Evolutionary conservation across 2,113 vertebrate species (phyloP).

Genomic region (Petrocephalus zakoni): DNA sequence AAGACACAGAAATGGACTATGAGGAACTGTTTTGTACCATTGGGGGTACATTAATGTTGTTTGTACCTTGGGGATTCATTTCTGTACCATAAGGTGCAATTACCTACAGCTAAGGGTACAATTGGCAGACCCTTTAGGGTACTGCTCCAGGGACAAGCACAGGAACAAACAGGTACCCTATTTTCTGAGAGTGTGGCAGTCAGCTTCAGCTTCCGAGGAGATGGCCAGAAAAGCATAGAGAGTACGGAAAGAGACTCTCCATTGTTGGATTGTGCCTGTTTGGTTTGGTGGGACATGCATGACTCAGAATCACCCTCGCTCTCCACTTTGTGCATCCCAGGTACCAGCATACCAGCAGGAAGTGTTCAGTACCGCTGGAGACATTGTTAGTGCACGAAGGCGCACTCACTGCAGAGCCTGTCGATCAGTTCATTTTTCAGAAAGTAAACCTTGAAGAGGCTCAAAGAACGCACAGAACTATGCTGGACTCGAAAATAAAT

Average conservation of each 20-base stretch:
- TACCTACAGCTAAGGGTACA: too few species aligned
- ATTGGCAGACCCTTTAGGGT: too few species aligned
- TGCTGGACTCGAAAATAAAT: not conserved
- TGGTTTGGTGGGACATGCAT: not conserved
- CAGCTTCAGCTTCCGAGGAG: not conserved
- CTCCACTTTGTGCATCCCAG: not conserved
- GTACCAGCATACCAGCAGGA: not conserved
- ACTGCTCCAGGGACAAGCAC: too few species aligned
- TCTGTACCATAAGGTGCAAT: too few species aligned
- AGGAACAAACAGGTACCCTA: too few species aligned
- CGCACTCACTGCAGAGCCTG: not conserved
- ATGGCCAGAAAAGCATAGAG: not conserved
- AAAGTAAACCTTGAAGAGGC: not conserved
- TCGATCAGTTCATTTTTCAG: not conserved
- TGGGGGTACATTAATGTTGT: too few species aligned
- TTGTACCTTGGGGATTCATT: too few species aligned
- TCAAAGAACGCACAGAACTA: not conserved
- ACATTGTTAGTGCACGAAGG: not conserved
- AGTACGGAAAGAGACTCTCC: not conserved
- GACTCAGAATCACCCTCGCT: not conserved
- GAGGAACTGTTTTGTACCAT: too few species aligned
- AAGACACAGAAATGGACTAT: too few species aligned
- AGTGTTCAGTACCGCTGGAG: not conserved
- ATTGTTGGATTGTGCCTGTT: not conserved
- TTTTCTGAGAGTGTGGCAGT: too few species aligned